Evolutionary conservation across 2,797 vertebrate species (phyloP).

Genomic region (Syndactyla subalaris): DNA sequence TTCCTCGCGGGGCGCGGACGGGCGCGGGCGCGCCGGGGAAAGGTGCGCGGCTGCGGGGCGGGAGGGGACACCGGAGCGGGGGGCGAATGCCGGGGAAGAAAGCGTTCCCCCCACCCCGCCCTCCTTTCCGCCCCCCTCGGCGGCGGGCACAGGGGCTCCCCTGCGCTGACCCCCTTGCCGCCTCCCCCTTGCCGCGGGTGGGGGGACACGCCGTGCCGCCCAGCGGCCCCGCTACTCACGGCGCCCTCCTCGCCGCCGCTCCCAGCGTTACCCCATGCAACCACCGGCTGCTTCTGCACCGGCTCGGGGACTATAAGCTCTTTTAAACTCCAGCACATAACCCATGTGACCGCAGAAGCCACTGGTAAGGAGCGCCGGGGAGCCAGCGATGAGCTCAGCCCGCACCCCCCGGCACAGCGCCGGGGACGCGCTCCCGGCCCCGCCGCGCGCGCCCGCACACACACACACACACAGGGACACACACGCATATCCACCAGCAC

Average conservation of each 20-base stretch:
- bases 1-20: background rate
- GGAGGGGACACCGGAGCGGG: background rate
- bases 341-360: conserved; percentile 89
- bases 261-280: conserved; percentile 48
- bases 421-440: conserved; percentile 51
- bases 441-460: conserved; percentile 32
- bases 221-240: conserved; percentile 25
- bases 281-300: conserved; percentile 74
- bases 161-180: background rate
- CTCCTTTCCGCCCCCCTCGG: background rate
- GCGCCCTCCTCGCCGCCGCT: conserved; percentile 1
- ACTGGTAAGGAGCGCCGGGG: conserved; percentile 67
- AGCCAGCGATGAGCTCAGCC: conserved; percentile 68
- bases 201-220: background rate
- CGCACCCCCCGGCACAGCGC: conserved; percentile 61
- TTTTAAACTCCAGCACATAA: conserved; percentile 80
- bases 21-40: background rate
- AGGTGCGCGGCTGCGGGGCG: background rate
- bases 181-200: background rate
- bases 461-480: background rate
- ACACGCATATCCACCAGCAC: background rate
- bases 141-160: background rate
- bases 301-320: conserved; percentile 73
- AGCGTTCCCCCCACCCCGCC: background rate
- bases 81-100: background rate